Evolutionary conservation across 2,888 invertebrate genomes (phyloP).

Genomic region (Dolichopus griseipennis): DNA sequence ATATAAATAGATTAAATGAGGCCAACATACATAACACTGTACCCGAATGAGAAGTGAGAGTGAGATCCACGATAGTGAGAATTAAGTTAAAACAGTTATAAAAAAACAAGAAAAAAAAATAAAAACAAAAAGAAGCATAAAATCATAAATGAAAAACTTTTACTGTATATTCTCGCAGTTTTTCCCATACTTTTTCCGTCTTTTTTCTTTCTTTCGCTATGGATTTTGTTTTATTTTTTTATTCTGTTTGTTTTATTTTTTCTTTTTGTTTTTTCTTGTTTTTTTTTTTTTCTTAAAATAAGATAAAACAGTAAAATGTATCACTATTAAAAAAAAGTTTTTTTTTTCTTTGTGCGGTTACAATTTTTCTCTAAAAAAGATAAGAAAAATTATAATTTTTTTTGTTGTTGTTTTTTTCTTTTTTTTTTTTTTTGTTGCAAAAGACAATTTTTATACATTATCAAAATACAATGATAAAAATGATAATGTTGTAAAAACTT

Average conservation of each 20-base stretch:
- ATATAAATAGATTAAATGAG: neutral
- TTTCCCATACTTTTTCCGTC: too few relatives aligned
- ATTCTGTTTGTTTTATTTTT: too few relatives aligned
- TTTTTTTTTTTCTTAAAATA: neutral
- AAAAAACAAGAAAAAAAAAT: neutral
- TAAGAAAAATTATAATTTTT: neutral
- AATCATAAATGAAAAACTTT: too few relatives aligned
- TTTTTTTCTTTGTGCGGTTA: neutral
- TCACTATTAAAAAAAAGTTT: neutral
- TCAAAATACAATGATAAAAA: neutral
- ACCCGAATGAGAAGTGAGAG: too few relatives aligned
- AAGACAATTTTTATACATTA: neutral
- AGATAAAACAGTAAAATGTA: slow-evolving; percentile 3
- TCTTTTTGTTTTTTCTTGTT: too few relatives aligned
- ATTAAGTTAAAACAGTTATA: neutral
- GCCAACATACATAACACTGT: neutral
- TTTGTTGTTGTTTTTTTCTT: too few relatives aligned
- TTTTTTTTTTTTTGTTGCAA: too few relatives aligned
- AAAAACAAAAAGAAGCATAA: neutral
- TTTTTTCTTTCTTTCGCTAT: too few relatives aligned
- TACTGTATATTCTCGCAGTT: too few relatives aligned
- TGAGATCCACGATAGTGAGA: too few relatives aligned
- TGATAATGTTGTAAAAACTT: slow-evolving; percentile 6
- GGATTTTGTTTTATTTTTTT: too few relatives aligned
- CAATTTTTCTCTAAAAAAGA: neutral